These are phyloP conservation scores for Neuroterus valhalla DNA, from an alignment of 1,140 invertebrate species.

Conservation along the genomic window DNA sequence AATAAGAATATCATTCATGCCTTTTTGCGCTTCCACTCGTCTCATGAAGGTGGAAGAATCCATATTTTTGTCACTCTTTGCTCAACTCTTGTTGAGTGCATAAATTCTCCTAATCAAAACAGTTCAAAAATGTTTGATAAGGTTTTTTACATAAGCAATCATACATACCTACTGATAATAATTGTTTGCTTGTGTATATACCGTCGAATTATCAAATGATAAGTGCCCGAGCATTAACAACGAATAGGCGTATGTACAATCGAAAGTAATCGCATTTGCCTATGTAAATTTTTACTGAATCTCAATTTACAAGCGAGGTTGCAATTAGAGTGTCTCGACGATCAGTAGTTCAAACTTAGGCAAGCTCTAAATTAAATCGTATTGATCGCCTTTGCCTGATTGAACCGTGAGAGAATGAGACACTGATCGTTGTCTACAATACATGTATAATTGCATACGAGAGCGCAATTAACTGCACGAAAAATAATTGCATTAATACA, in stretches of 20 bases:
- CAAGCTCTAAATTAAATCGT: conserved; percentile 63
- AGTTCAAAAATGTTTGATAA: too few relatives aligned
- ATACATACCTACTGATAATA: too few relatives aligned
- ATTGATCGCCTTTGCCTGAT: conserved; percentile 34
- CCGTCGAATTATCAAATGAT: conserved; percentile 39
- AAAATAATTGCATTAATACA: conserved; percentile 14
- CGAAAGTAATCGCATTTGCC: conserved; percentile 43
- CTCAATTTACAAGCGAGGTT: conserved; percentile 57
- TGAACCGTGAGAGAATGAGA: conserved; percentile 28
- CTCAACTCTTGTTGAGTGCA: too few relatives aligned
- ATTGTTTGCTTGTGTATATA: conserved; percentile 10
- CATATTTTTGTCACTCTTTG: too few relatives aligned
- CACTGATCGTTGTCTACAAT: conserved; percentile 14
- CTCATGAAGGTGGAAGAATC: too few relatives aligned
- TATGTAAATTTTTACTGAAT: conserved; percentile 53
- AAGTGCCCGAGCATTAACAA: conserved; percentile 22
- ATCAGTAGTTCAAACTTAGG: conserved; percentile 50
- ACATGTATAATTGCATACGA: conserved; percentile 27
- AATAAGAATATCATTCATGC: too few relatives aligned
- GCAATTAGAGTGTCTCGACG: conserved; percentile 58
- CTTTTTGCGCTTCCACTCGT: too few relatives aligned
- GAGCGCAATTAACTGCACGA: conserved; percentile 16
- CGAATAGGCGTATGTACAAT: conserved; percentile 41
- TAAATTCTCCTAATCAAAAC: too few relatives aligned
- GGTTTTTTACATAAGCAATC: too few relatives aligned